Base-by-base conservation (phyloP, 2,113 vertebrate genomes). In the Promerops cafer region DNA sequence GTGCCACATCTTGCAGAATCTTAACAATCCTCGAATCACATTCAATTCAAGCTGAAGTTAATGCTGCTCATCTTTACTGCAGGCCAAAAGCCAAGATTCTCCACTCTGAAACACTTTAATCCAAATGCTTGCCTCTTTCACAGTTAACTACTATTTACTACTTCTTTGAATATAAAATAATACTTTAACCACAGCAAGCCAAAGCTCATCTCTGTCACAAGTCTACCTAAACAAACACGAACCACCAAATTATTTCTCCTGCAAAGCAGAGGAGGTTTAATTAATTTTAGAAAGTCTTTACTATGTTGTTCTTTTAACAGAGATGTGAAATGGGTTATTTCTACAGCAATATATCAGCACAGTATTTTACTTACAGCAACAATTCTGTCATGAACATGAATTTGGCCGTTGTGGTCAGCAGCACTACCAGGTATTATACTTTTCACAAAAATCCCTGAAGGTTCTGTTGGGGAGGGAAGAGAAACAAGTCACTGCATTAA, bases 361-460 rank as follows among this genome's bases (percentile, higher is more conserved):
- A 76, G 26, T 27, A 28, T 74, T 85, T 71, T 94, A 98, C 98
- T 98, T 94, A 99, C 99, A 90, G 98, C 98, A 93, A 99, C 97
- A 50, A 99, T 98, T 96, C 98, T 97, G 98, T 99, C 99, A 59
- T 98, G 96, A 90, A 98, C 97, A 15, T 97, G 97, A 89, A 99
- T 99, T 64, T 98, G 98, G 75, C 99, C 98, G 30, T 96, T 98
- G 81, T 99, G 98, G 74, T 98, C 98, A 4, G 99, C 99, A 35
- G 99, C 98, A 45, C 99, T 99, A 70, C 98, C 99, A 27, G 98
- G 98, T 81, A 99, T 98, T 33, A 99, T 83, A 50, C 97, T 98
- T 94, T 99, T 99, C 94, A 99, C 98, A 33, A 98, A 99, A 96
- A 99, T 98, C 30, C 99, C 99, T 42, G 98, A 98, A 76, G 98